Base-by-base conservation (phyloP, 1,140 invertebrate genomes). In the Geopemphigus sp. region DNA sequence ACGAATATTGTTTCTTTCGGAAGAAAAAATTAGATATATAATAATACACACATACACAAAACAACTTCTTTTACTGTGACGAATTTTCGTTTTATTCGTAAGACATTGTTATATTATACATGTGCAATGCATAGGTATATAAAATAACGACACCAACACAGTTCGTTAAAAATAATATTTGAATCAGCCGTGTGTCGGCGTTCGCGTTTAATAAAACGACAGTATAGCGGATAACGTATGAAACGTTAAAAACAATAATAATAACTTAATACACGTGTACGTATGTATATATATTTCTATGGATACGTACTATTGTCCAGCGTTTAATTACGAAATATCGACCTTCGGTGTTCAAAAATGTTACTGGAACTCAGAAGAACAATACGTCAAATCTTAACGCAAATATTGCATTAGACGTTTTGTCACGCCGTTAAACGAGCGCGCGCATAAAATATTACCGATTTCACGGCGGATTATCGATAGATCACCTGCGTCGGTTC, bases 381-480 rank as follows among this genome's bases (percentile, higher is more conserved):
- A 45, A 76, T 59, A 76, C 73, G 39, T 76, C 15, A n/a, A 59
- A 47, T 76, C 56, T 22, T 15, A 59, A 26, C 54, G 56, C 56
- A 32, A 76, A 76, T 59, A 45, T 76, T 76, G 32, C 73, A 45
- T 56, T 68, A 59, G 73, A 17, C 56, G 73, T 76, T 57, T 59
- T 39, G 73, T 76, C 73, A 76, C 73, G 32, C 53, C 32, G 32
- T 76, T 76, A 76, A 61, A 57, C 66, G 59, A 45, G 73, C 59
- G 54, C 45, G 56, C 73, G 32, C 45, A 76, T 4, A 59, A 76
- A 76, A 76, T 39, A 76, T 59, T 59, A 57, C 45, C 73, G 54
- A 76, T 76, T 76, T 76, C 73, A 76, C 8, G 56, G 54, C 15
- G 17, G 73, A 76, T 76, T 59, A 57, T 54, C 32, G 70, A 57